Evolutionary conservation across 2,113 vertebrate genomes (phyloP), one percentile per base, ranked within the genome.

Genomic region (Eulemur rufifrons): DNA sequence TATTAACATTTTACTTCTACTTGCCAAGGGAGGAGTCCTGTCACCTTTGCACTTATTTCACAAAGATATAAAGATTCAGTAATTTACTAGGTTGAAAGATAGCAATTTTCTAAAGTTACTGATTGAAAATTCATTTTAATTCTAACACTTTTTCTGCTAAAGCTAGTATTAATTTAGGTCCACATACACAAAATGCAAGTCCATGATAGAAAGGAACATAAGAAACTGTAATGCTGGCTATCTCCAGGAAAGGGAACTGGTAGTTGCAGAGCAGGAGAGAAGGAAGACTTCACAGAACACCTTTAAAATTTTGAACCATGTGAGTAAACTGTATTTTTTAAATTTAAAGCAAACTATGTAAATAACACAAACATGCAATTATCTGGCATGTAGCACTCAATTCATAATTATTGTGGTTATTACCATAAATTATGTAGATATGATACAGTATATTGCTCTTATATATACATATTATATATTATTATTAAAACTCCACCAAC

Each of bases 321-420:
- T 81, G n/a, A 95, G 23, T 74, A 86, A 89, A 73, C 86, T 56
- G 68, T 37, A 74, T 18, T 93, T 89, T 74, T 74, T 59, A 10
- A 54, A 71, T 71, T 52, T 92, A 97, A 92, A 87, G 50, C 37
- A 97, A 95, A 93, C 88, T 71, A 87, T 23, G 8, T 74, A 92
- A 91, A 89, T 82, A 89, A 95, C 73, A 74, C 76, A 85, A 89
- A 32, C 34, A 91, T 78, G 6, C 63, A 88, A 61, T 4, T 96
- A 17, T 89, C 83, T 61, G 69, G 8, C 34, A 78, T 18, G 80
- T 0, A 29, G 18, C 8, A 96, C 52, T 42, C 74, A 95, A 96
- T 63, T 84, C 50, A 54, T 86, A 66, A 27, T 29, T 32, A 74
- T 10, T 77, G 17, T 63, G 8, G 13, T 23, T 77, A 47, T 94